phyloP scores from a whole-genome alignment of 2,797 vertebrate species.

The Fistularia commersonii region DNA sequence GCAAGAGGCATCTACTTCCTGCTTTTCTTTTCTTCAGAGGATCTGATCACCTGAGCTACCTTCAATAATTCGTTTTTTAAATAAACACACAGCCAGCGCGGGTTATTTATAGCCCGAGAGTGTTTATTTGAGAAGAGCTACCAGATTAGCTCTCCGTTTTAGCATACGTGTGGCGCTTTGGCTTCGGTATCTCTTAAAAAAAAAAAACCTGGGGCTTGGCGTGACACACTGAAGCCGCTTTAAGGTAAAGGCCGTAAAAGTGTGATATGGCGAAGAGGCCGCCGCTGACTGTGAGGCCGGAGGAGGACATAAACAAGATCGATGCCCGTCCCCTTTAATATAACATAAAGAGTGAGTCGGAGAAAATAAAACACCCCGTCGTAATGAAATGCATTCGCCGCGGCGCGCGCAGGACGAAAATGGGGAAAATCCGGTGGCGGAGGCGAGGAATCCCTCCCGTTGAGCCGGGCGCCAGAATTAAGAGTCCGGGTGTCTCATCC shows the following conservation, averaged over 20 bases:
- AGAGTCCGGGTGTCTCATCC: constrained; percentile 73
- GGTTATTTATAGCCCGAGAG: too few relatives aligned
- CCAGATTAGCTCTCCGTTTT: too few relatives aligned
- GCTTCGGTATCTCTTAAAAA: constrained; percentile 51
- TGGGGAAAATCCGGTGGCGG: constrained; percentile 69
- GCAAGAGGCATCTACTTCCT: too few relatives aligned
- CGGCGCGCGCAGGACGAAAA: constrained; percentile 64
- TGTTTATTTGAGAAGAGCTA: too few relatives aligned
- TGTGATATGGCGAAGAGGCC: constrained; percentile 72
- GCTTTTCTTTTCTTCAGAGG: too few relatives aligned
- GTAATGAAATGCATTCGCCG: constrained; percentile 77
- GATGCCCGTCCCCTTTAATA: constrained; percentile 73
- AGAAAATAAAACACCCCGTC: constrained; percentile 73
- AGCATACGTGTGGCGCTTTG: background rate
- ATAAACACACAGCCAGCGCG: too few relatives aligned
- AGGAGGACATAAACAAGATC: constrained; percentile 75
- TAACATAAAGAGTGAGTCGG: constrained; percentile 71
- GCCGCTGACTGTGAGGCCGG: constrained; percentile 67
- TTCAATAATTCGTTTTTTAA: too few relatives aligned
- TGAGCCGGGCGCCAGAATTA: constrained; percentile 65
- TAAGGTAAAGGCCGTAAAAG: constrained; percentile 70
- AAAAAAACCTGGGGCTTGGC: constrained; percentile 50
- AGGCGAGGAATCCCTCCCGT: constrained; percentile 70
- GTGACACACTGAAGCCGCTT: constrained; percentile 67
- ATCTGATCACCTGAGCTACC: too few relatives aligned